Evolutionary conservation across 2,113 vertebrate species (phyloP), one percentile per base, ranked within the genome.

Genomic region (Saimiri boliviensis): DNA sequence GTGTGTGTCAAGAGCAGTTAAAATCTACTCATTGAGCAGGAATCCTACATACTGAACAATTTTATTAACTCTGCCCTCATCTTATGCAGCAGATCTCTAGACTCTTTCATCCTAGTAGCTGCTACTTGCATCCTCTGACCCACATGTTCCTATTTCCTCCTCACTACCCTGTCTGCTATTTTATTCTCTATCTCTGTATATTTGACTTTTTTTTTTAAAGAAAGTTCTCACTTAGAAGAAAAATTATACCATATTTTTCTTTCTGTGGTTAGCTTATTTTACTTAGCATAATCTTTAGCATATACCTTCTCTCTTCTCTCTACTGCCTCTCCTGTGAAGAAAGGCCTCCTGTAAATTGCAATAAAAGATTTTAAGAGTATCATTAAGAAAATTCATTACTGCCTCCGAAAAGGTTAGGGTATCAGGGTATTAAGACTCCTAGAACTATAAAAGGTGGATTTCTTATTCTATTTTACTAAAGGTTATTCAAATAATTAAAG

Each of bases 401-500:
- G 16, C 17, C 54, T 92, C 81, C 58, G 42, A 83, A 60, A 91
- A 60, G 2, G 35, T 86, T 76, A 56, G 35, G 3, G 25, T 54
- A 86, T 8, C 8, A 23, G 40, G 10, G 66, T 66, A 82, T 19
- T 23, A 73, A 92, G 40, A 71, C 17, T 25, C 16, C 8, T 40
- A 30, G 10, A 83, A 54, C 79, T 63, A 71, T 35, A 3, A 5
- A 63, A 9, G 5, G 2, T 68, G 70, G 16, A 63, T 60, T 76
- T 94, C 54, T 86, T 45, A 49, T 7, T 96, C 4, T 70, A 1
- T 66, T 71, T 94, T 35, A 63, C 35, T 76, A 79, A 71, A 93
- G 35, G 2, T 63, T 82, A 77, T 20, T 93, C 49, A 86, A 91
- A 85, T 87, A 80, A 85, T 84, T 88, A 60, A 91, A 86, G n/a